Base-by-base conservation (phyloP, 2,113 vertebrate genomes). In the Paralichthys olivaceus region DNA sequence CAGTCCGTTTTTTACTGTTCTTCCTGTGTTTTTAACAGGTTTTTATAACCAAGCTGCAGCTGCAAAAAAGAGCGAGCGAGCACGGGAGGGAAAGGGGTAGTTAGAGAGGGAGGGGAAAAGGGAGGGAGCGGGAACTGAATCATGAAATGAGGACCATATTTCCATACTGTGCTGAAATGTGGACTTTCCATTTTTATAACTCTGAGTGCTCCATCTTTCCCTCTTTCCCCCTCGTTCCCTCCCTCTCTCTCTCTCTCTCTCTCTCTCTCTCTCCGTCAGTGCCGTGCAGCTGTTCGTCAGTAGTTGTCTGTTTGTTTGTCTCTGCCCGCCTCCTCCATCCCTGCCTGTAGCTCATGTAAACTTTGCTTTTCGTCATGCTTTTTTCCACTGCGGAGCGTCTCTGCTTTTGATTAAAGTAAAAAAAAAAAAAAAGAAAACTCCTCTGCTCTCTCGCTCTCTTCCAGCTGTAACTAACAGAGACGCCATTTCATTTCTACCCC, bases 71-170 rank as follows among this genome's bases (percentile, higher is more conserved):
- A 9, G 66, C 56, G 70, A 12, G 61, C 49, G 72, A 61, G 69
- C 57, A 59, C 72, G 77, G 80, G 62, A 26, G 84, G 79, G 75
- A 84, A 66, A 75, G 71, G 72, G 88, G 72, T 80, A 73, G 83
- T 89, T 77, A 80, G 74, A 64, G 75, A 78, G 83, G 80, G 83
- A 83, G 85, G 72, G 74, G 4, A 66, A 59, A 62, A 77, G 79
- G 79, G 74, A 89, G 82, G 87, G 86, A 82, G 86, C 40, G 63
- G 88, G 90, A 92, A 89, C 65, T 92, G 89, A 94, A 92, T 94
- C 92, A 92, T 94, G 90, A 95, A 93, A 94, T 90, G 92, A 93
- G 91, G 84, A 91, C 85, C 93, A 91, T 90, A 92, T 94, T 93
- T 93, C 89, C 91, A 90, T 85, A 81, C 88, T 63, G 73, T 70